phyloP scores from a whole-genome alignment of 1,140 invertebrate species.

The Aphaenogaster floridana region DNA sequence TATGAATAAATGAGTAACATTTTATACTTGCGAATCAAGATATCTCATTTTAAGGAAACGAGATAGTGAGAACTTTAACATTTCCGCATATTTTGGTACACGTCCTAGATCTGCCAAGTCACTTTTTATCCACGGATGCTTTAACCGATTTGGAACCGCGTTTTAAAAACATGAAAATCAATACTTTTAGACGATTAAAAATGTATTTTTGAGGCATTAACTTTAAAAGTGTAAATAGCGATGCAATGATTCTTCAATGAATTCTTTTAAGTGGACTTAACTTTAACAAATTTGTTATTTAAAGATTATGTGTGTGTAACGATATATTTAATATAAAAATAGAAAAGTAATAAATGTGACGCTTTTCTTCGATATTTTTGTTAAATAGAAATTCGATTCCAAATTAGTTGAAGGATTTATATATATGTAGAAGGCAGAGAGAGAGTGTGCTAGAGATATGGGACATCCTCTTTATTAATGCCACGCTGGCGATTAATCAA shows the following conservation, averaged over 20 bases:
- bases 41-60: constrained; percentile 27
- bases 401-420: neutral
- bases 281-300: neutral
- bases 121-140: neutral
- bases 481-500: constrained; percentile 10
- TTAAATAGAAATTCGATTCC: neutral
- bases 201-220: neutral
- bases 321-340: neutral
- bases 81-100: constrained; percentile 11
- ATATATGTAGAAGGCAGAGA: neutral
- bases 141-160: neutral
- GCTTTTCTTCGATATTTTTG: neutral
- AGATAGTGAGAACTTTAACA: constrained; percentile 10
- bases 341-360: neutral
- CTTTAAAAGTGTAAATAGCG: neutral
- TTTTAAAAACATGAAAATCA: neutral
- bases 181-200: neutral
- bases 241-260: neutral
- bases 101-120: neutral
- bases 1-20: constrained; percentile 41
- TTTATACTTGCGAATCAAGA: constrained; percentile 40
- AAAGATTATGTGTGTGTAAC: neutral
- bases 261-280: neutral
- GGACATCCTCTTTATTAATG: constrained; percentile 5
- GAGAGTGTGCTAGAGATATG: neutral